Conservation (phyloP, 2,797 vertebrate species). For the Brachyrhaphis roseni region DNA sequence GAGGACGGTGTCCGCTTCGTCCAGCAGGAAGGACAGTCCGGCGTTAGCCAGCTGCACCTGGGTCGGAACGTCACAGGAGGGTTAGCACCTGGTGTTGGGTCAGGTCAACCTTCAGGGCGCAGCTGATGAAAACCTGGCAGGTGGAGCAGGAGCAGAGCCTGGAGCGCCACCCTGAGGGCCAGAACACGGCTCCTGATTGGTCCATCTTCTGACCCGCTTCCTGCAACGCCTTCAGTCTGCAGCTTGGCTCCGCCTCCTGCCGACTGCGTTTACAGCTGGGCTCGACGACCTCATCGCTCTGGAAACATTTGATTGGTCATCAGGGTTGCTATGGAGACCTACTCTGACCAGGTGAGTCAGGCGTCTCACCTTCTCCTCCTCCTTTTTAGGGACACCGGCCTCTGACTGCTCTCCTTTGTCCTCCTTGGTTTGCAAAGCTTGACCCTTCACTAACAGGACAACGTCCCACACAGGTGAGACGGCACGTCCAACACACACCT, state of each 20-base stretch:
- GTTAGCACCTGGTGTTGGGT: not conserved
- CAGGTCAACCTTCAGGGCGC: not conserved
- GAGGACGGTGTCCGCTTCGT: slow-evolving; percentile 92
- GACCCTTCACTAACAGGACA: slow-evolving; percentile 51
- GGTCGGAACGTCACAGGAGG: not conserved
- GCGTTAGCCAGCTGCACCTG: slow-evolving; percentile 83
- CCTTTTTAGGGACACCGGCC: not conserved
- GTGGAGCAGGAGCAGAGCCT: slow-evolving; percentile 87
- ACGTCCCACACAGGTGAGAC: not conserved
- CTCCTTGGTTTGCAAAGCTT: slow-evolving; percentile 50
- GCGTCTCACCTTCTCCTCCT: slow-evolving; percentile 38
- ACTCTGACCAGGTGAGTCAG: not conserved
- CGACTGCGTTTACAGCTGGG: slow-evolving; percentile 67
- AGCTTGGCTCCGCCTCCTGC: slow-evolving; percentile 67
- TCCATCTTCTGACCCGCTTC: slow-evolving; percentile 56
- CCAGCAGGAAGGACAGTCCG: slow-evolving; percentile 88
- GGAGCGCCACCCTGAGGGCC: slow-evolving; percentile 90
- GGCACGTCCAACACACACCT: slow-evolving; percentile 70
- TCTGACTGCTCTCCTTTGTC: slow-evolving; percentile 38
- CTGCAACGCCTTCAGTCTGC: slow-evolving; percentile 83
- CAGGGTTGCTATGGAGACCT: not conserved
- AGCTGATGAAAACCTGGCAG: slow-evolving; percentile 83
- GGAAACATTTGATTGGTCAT: slow-evolving; percentile 1
- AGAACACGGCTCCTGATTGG: slow-evolving; percentile 87
- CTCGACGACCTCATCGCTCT: slow-evolving; percentile 54